Conservation (phyloP, 2,113 vertebrate species). For the Phoenicopterus ruber region DNA sequence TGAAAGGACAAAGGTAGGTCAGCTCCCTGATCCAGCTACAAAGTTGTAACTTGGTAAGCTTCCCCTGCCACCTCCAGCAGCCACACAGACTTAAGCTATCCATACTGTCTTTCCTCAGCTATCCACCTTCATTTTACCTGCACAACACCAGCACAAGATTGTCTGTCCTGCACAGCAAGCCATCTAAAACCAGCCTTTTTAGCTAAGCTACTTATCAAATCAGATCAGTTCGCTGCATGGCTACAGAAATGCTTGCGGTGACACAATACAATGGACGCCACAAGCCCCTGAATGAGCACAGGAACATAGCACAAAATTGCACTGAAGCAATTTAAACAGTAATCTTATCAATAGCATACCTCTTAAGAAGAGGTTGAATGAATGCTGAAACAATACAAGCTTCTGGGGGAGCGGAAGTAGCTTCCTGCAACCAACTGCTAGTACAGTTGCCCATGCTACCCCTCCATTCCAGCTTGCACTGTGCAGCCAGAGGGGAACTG, state of each 20-base stretch:
- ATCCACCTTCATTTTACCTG: neutral
- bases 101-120: neutral
- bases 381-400: neutral
- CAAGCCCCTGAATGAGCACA: neutral
- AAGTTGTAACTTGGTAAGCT: neutral
- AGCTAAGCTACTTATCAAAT: neutral
- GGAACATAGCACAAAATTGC: neutral
- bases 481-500: neutral
- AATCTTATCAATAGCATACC: neutral
- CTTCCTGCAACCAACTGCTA: neutral
- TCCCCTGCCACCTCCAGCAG: neutral
- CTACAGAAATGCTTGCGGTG: neutral
- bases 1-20: neutral
- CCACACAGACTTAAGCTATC: neutral
- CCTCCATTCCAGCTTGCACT: neutral
- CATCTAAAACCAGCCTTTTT: neutral
- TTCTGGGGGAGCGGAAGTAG: neutral
- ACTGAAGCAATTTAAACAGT: neutral
- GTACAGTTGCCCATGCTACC: neutral
- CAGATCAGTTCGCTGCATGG: neutral
- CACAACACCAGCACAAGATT: neutral
- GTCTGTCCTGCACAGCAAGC: neutral
- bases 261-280: neutral
- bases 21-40: neutral
- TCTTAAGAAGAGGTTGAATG: neutral